phyloP scores from a whole-genome alignment of 2,797 vertebrate genomes.

The Catamblyrhynchus diadema region DNA sequence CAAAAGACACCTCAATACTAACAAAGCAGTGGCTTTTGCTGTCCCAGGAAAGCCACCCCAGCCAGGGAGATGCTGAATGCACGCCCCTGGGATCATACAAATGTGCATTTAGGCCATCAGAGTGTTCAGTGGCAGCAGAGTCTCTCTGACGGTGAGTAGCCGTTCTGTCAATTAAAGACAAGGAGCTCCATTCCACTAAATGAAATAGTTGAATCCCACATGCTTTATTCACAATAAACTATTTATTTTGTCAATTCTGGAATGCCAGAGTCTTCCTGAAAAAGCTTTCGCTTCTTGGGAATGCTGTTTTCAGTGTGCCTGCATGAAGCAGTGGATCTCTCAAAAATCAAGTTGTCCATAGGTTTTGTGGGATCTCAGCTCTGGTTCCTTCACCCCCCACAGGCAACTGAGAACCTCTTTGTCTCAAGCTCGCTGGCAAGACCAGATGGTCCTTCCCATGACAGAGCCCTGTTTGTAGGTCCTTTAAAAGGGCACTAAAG shows the following conservation, averaged over 20 bases:
- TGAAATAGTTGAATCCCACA: background rate
- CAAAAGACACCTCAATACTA: background rate
- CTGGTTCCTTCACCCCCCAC: background rate
- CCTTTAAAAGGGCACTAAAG: background rate
- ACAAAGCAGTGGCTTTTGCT: background rate
- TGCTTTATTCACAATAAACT: background rate
- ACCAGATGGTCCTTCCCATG: background rate
- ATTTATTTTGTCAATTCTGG: background rate
- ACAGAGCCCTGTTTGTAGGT: background rate
- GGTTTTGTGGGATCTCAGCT: background rate
- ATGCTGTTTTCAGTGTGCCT: background rate
- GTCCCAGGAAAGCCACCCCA: background rate
- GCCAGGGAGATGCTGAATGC: background rate
- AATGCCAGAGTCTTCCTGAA: background rate
- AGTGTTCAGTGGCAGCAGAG: background rate
- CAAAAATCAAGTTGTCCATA: background rate
- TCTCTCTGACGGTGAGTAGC: background rate
- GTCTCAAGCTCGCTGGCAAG: background rate
- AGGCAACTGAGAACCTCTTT: background rate
- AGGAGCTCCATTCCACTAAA: background rate
- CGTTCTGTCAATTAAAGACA: background rate
- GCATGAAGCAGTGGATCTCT: background rate
- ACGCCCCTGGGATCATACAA: too few relatives aligned
- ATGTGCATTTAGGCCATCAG: background rate
- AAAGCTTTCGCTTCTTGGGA: background rate